Evolutionary conservation across 2,888 invertebrate genomes (phyloP), one percentile per base, ranked within the genome.

Genomic region (Drosophila nigricruria): DNA sequence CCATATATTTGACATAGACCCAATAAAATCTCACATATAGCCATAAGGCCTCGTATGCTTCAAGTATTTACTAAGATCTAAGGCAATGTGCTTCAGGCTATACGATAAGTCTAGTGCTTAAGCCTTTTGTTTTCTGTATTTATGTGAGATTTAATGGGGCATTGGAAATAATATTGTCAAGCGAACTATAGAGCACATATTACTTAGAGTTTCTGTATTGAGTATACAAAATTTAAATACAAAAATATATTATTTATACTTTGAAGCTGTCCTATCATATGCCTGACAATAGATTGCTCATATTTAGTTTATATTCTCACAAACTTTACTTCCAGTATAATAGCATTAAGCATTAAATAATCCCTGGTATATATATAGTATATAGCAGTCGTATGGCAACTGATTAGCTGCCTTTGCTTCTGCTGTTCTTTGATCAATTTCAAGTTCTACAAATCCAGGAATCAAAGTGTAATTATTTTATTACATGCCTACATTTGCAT

Each of bases 401-500:
- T 42, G 27, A 27, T 30, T 27, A 14, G 27, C 6, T 36, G 16
- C 14, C 16, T 40, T 27, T 34, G 32, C 45, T n/a, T 20, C 12
- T 50, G 8, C n/a, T 20, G 30, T 42, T 47, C 38, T 43, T 49
- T 18, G 63, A 61, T 64, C 71, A 70, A 38, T 49, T 54, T 59
- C 50, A 43, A 34, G 49, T 56, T 45, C 40, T 47, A 5, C 65
- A 56, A 67, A 74, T 62, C 49, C 32, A 50, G 32, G 60, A 70
- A 79, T 66, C 70, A 64, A 60, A 64, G 57, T 74, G 79, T 74
- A 79, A 81, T 88, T 89, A 65, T 72, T 72, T 88, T 85, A 81
- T 85, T 81, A 56, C 68, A 63, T 43, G 57, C 61, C 56, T 42
- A 56, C 85, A 89, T 88, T 89, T 82, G 90, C 82, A 88, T 82